Base-by-base conservation (phyloP, 2,113 vertebrate genomes). In the Leptobrachium ailaonicum region DNA sequence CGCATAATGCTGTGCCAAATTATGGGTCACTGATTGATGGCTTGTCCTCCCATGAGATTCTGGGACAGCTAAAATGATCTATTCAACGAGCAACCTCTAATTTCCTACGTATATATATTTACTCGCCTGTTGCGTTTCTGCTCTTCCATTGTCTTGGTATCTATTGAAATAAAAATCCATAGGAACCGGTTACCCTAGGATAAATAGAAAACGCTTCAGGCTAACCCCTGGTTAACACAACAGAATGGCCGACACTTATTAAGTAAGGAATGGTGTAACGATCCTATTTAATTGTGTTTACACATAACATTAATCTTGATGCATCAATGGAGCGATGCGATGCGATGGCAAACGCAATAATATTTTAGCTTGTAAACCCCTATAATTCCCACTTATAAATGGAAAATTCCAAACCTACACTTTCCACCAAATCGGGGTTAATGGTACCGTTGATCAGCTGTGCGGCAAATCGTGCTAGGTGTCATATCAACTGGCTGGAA, bases 331-430 rank as follows among this genome's bases (percentile, higher is more conserved):
- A 11, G 10, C 66, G 3, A 53, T 12, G 12, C 60, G 11, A 20
- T 56, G 13, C 75, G 80, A 85, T 66, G 40, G 71, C 54, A 84
- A 83, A 77, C 53, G 63, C 43, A 83, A 81, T 82, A 82, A 85
- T 75, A 56, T 83, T 87, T 82, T 71, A 75, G 84, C 75, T 83
- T 67, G 58, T 79, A 66, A 58, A 75, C 78, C 82, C 67, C 76
- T 32, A 83, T 40, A 84, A 85, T 85, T 84, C 86, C 70, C 83
- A 6, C 64, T 70, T 69, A 14, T 71, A 73, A 58, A 32, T 6
- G 11, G 0, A 2, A 12, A 7, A 54, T 41, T 43, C 10, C 2
- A 70, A 69, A 53, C 41, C 13, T 12, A 41, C 12, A 62, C 32
- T 32, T 47, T 47, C 67, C 56, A 62, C 54, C 13, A 50, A 32